Evolutionary conservation across 2,113 vertebrate species (phyloP).

Genomic region (Protomyctophum bolini): DNA sequence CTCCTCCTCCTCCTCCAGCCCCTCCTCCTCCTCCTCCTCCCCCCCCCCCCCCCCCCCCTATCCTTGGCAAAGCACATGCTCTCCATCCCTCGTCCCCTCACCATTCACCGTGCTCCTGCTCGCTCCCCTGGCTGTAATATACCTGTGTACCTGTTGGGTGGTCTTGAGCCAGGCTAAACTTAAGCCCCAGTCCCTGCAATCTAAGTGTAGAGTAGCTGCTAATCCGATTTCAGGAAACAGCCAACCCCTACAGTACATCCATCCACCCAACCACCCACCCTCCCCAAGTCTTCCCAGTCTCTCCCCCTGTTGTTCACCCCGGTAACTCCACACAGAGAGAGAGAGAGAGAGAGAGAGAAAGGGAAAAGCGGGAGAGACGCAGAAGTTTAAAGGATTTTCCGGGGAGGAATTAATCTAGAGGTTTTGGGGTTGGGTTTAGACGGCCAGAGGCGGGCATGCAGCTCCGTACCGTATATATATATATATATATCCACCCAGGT

Average conservation of each 20-base stretch:
- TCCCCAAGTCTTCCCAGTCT: slow-evolving; percentile 58
- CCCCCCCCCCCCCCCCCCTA: slow-evolving; percentile 29
- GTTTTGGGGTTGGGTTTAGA: slow-evolving; percentile 6
- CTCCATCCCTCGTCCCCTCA: slow-evolving; percentile 1
- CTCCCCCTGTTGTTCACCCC: slow-evolving; percentile 67
- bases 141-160: slow-evolving; percentile 86
- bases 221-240: slow-evolving; percentile 86
- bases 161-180: slow-evolving; percentile 78
- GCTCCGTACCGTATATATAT: too few relatives aligned
- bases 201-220: slow-evolving; percentile 84
- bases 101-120: slow-evolving; percentile 50
- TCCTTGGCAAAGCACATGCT: too few relatives aligned
- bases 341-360: slow-evolving; percentile 28
- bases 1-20: slow-evolving; percentile 2
- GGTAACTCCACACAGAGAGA: slow-evolving; percentile 10
- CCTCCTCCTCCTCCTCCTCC: slow-evolving; percentile 39
- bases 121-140: slow-evolving; percentile 67
- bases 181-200: slow-evolving; percentile 76
- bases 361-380: neutral
- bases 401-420: neutral
- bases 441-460: slow-evolving; percentile 29
- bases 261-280: slow-evolving; percentile 15
- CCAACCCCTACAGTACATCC: slow-evolving; percentile 65
- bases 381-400: too few relatives aligned
- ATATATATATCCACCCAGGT: slow-evolving; percentile 43